Conservation (phyloP, 1,140 invertebrate genomes). For the Oreohelix idahoensis region DNA sequence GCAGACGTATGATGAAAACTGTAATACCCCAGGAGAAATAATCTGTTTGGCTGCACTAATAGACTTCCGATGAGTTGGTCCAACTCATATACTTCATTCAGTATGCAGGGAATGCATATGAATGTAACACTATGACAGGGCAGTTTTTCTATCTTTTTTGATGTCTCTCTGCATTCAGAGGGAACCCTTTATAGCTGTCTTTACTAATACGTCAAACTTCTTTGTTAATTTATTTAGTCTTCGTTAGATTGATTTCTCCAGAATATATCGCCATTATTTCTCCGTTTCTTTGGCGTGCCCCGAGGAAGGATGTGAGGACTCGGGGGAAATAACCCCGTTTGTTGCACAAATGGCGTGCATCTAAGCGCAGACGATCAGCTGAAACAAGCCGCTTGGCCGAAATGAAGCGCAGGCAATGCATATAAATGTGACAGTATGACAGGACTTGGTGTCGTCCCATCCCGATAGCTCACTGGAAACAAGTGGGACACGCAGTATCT, state of each 20-base stretch:
- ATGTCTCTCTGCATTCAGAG: background rate
- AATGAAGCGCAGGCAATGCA: constrained; percentile 33
- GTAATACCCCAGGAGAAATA: constrained; percentile 26
- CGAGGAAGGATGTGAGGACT: background rate
- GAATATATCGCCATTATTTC: background rate
- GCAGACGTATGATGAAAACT: background rate
- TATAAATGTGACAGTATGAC: constrained; percentile 39
- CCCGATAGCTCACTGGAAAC: background rate
- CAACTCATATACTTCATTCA: background rate
- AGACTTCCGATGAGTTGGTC: background rate
- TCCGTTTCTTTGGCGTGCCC: background rate
- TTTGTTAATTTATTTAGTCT: constrained; percentile 15
- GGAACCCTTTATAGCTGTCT: background rate
- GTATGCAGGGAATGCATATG: constrained; percentile 12
- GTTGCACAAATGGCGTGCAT: constrained; percentile 34
- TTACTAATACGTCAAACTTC: background rate
- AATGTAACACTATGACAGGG: constrained; percentile 11
- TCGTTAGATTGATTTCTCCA: constrained; percentile 4
- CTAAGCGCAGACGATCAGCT: constrained; percentile 2
- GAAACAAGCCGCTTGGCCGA: constrained; percentile 9
- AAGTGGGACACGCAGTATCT: background rate
- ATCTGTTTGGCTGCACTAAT: constrained; percentile 14
- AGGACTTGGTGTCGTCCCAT: constrained; percentile 15
- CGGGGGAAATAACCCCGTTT: constrained; percentile 32
- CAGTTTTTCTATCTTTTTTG: background rate